These are phyloP conservation scores for Protomyctophum bolini DNA, from an alignment of 2,113 vertebrate species.

Conservation along the genomic window DNA sequence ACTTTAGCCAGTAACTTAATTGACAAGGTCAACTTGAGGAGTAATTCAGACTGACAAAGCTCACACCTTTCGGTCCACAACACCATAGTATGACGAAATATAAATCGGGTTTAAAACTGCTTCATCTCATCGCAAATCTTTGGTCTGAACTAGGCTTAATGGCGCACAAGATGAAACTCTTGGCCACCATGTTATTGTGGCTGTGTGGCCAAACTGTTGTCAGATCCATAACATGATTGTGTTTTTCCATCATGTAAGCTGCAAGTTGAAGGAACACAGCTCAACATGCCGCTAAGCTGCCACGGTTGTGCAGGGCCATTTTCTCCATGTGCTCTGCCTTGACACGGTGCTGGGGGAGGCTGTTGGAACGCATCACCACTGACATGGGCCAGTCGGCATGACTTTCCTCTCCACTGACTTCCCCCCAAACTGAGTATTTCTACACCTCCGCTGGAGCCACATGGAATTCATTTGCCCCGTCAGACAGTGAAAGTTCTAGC, in stretches of 20 bases:
- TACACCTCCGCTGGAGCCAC: slow-evolving; percentile 71
- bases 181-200: slow-evolving; percentile 34
- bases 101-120: no score
- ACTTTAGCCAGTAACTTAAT: slow-evolving; percentile 4
- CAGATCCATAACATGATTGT: slow-evolving; percentile 53
- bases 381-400: slow-evolving; percentile 63
- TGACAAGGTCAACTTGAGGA: slow-evolving; percentile 32
- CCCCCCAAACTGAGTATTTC: slow-evolving; percentile 68
- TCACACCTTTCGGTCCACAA: no score
- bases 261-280: slow-evolving; percentile 44
- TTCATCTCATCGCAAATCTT: no score
- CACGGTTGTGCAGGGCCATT: slow-evolving; percentile 54
- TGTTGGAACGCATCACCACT: slow-evolving; percentile 73
- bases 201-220: slow-evolving; percentile 24
- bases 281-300: slow-evolving; percentile 49
- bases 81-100: no score
- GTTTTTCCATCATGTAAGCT: slow-evolving; percentile 72
- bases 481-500: slow-evolving; percentile 71
- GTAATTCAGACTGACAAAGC: no score
- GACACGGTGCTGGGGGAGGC: slow-evolving; percentile 56
- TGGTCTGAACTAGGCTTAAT: slow-evolving; percentile 3
- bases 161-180: slow-evolving; percentile 47
- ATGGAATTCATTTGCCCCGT: slow-evolving; percentile 76
- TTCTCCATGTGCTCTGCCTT: slow-evolving; percentile 58
- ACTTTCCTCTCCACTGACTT: slow-evolving; percentile 69